Conservation (phyloP, 2,797 vertebrate species). For the Chaunax sp. region DNA sequence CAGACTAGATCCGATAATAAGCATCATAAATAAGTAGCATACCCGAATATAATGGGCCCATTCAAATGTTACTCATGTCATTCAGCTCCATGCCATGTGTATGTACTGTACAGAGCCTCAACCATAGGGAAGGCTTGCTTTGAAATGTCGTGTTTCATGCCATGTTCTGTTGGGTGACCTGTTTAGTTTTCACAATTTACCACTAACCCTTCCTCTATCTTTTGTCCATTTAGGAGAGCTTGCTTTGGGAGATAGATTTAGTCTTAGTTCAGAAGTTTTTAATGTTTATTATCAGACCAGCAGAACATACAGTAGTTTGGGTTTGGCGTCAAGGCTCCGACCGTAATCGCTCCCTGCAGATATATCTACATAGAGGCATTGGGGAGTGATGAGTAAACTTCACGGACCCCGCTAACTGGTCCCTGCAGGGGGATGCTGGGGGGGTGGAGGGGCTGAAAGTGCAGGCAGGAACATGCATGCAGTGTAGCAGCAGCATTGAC, state of each 20-base stretch:
- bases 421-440: too few species aligned
- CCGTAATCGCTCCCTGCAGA: too few species aligned
- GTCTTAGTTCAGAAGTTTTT: too few species aligned
- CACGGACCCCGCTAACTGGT: too few species aligned
- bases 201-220: slow-evolving; percentile 8
- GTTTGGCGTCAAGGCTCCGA: too few species aligned
- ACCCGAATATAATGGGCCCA: slow-evolving; percentile 1
- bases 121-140: slow-evolving; percentile 13
- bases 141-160: slow-evolving; percentile 66
- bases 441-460: too few species aligned
- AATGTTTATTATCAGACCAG: too few species aligned
- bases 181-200: slow-evolving; percentile 38
- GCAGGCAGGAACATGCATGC: too few species aligned
- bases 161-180: slow-evolving; percentile 51
- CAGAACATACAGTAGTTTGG: too few species aligned
- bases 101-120: slow-evolving; percentile 38
- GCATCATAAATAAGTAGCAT: slow-evolving; percentile 21
- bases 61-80: slow-evolving; percentile 16
- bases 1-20: slow-evolving; percentile 7
- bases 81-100: slow-evolving; percentile 8
- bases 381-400: too few species aligned
- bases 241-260: slow-evolving; percentile 14
- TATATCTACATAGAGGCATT: too few species aligned
- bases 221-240: slow-evolving; percentile 17
- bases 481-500: too few species aligned